Evolutionary conservation across 2,113 vertebrate species (phyloP).

Genomic region (Engystomops pustulosus): DNA sequence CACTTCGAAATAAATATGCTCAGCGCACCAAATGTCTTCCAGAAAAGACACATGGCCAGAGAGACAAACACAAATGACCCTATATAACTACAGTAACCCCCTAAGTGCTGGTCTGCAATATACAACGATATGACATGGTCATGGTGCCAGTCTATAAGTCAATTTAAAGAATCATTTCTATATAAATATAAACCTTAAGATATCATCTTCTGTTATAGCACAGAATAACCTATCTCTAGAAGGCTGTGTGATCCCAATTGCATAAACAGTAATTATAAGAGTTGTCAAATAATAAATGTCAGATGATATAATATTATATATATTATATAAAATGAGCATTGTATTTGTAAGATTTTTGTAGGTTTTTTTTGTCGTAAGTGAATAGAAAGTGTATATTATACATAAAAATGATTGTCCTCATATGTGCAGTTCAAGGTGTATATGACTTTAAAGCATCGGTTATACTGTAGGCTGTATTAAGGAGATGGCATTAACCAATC

Average conservation of each 20-base stretch:
- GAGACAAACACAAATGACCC: constrained; percentile 17
- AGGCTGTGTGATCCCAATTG: too few species aligned
- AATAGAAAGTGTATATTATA: not conserved
- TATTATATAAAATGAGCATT: too few species aligned
- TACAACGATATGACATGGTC: not conserved
- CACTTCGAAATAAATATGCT: constrained; percentile 47
- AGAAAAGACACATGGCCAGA: constrained; percentile 25
- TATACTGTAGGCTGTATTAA: constrained; percentile 24
- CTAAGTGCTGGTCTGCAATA: too few species aligned
- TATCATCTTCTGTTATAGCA: too few species aligned
- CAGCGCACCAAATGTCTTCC: constrained; percentile 40
- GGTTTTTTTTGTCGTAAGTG: not conserved
- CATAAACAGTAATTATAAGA: too few species aligned
- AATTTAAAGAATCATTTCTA: not conserved
- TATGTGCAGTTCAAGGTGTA: not conserved
- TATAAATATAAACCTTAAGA: too few species aligned
- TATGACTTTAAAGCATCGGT: constrained; percentile 9
- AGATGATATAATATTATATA: too few species aligned
- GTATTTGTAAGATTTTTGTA: not conserved
- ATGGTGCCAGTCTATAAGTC: not conserved
- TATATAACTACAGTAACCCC: not conserved
- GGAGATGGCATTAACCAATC: constrained; percentile 33
- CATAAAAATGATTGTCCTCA: not conserved
- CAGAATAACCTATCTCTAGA: too few species aligned
- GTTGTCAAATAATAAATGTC: too few species aligned